These are phyloP conservation scores for Diceros bicornis DNA, from an alignment of 2,797 vertebrate species.

Conservation along the genomic window DNA sequence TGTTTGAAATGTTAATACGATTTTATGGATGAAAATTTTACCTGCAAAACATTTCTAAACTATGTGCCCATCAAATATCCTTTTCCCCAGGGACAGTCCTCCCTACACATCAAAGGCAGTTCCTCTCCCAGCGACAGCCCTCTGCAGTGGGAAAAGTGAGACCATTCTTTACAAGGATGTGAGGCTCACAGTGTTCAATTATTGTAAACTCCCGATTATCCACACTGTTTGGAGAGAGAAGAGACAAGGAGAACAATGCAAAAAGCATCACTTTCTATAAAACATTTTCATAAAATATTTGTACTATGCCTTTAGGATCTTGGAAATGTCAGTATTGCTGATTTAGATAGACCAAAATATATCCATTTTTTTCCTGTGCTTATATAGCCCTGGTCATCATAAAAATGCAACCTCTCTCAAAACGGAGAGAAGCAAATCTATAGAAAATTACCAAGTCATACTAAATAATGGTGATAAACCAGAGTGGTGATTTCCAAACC, in stretches of 20 bases:
- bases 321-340: constrained; percentile 16
- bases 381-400: not conserved
- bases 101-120: constrained; percentile 68
- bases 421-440: not conserved
- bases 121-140: not conserved
- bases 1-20: constrained; percentile 81
- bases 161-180: not conserved
- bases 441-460: not conserved
- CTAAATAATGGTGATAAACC: not conserved
- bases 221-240: not conserved
- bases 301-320: constrained; percentile 6
- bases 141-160: constrained; percentile 11
- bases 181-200: not conserved
- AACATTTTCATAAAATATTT: constrained; percentile 50
- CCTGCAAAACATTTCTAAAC: constrained; percentile 78
- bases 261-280: not conserved
- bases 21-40: constrained; percentile 81
- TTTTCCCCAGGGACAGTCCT: constrained; percentile 10
- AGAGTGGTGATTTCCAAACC: not conserved
- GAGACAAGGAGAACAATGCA: not conserved
- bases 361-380: not conserved
- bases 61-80: constrained; percentile 63
- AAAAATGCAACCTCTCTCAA: not conserved
- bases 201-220: constrained; percentile 20
- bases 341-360: not conserved